Conservation (phyloP, 2,888 invertebrate species). For the Dendrolimus pini region DNA sequence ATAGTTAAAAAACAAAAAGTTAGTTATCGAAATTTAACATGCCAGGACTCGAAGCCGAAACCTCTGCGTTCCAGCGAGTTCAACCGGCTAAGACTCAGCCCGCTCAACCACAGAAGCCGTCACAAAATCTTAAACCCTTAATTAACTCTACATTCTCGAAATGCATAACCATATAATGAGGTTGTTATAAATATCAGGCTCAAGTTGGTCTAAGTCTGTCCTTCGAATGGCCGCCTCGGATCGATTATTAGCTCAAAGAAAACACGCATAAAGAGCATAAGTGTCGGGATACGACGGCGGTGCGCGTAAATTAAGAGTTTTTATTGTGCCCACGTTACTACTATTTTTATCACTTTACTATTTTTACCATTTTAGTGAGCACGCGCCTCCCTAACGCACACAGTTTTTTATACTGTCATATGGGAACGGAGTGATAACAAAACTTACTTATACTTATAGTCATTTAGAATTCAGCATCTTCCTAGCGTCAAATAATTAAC, state of each 20-base stretch:
- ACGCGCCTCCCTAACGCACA: constrained; percentile 51
- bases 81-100: no score
- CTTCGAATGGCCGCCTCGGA: constrained; percentile 38
- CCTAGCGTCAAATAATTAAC: no score
- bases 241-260: constrained; percentile 69
- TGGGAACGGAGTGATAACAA: constrained; percentile 10
- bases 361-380: constrained; percentile 62
- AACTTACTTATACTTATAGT: background rate
- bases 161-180: background rate
- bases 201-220: constrained; percentile 27
- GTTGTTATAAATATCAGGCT: background rate
- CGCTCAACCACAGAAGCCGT: no score
- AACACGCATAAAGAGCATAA: constrained; percentile 73
- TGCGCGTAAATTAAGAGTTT: constrained; percentile 71
- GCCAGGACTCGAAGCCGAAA: no score
- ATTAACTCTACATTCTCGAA: background rate
- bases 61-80: no score
- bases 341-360: constrained; percentile 62
- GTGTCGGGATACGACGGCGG: constrained; percentile 56
- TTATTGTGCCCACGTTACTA: constrained; percentile 53
- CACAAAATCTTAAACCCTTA: background rate
- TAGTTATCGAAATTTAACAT: no score
- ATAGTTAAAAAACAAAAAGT: no score
- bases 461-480: no score
- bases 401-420: constrained; percentile 47